Evolutionary conservation across 1,140 invertebrate species (phyloP).

Genomic region (Monomorium pharaonis): DNA sequence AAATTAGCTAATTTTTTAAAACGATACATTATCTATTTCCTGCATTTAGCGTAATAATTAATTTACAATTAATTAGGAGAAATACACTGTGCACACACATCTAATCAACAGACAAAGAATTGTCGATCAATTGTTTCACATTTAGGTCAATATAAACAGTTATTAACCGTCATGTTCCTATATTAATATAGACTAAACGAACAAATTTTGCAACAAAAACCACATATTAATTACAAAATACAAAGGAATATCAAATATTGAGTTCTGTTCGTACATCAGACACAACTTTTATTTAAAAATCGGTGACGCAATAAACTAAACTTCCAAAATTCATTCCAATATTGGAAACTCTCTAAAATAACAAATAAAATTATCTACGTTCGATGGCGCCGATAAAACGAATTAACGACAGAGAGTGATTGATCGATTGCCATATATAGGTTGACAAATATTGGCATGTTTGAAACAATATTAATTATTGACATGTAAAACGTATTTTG

Average conservation of each 20-base stretch:
- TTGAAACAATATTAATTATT: conserved; percentile 36
- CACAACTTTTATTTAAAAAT: conserved; percentile 1
- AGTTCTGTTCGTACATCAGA: not conserved
- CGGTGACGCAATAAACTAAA: not conserved
- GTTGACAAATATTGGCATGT: not conserved
- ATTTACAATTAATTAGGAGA: not conserved
- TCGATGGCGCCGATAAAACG: not conserved
- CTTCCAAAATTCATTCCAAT: not conserved
- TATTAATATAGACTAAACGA: not conserved
- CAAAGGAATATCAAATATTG: not conserved
- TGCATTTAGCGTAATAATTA: not conserved
- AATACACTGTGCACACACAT: not conserved
- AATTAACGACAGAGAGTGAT: conserved; percentile 12
- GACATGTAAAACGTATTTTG: conserved; percentile 16
- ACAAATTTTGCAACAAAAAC: not conserved
- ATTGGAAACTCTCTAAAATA: not conserved
- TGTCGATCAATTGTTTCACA: not conserved
- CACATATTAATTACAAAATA: not conserved
- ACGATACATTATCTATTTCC: not conserved
- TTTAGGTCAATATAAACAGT: not conserved
- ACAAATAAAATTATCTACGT: conserved; percentile 8
- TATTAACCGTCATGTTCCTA: not conserved
- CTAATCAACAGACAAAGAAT: not conserved
- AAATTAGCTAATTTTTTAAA: not conserved
- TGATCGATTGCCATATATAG: not conserved